Evolutionary conservation across 2,888 invertebrate species (phyloP).

Genomic region (Ormia ochracea): DNA sequence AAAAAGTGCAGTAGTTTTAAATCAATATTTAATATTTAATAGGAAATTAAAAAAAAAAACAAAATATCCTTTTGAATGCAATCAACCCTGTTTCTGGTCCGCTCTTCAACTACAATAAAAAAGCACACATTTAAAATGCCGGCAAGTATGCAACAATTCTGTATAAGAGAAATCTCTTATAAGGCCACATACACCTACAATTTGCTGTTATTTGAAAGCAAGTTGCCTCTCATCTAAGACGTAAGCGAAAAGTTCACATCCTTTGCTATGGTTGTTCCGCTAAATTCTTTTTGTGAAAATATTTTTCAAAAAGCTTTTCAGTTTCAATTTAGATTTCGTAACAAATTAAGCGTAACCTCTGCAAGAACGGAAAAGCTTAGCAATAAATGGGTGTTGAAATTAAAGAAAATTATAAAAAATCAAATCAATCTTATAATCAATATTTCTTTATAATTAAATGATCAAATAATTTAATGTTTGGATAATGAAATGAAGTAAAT

Average conservation of each 20-base stretch:
- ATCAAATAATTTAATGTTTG: no score
- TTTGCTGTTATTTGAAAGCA: slow-evolving; percentile 19
- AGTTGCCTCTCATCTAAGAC: neutral
- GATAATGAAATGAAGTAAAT: no score
- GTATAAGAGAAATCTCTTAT: slow-evolving; percentile 7
- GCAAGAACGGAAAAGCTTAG: slow-evolving; percentile 10
- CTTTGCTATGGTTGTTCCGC: slow-evolving; percentile 52
- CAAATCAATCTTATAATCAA: no score
- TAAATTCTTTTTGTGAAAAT: neutral
- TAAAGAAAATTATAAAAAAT: neutral
- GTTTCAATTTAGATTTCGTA: slow-evolving; percentile 60
- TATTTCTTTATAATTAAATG: no score
- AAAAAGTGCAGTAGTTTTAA: no score
- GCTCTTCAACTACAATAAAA: neutral
- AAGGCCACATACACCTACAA: neutral
- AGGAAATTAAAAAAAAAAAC: neutral
- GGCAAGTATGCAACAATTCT: slow-evolving; percentile 60
- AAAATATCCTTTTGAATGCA: neutral
- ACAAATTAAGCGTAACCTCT: slow-evolving; percentile 52
- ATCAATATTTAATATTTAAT: slow-evolving; percentile 9
- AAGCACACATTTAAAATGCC: slow-evolving; percentile 32
- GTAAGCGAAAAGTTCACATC: slow-evolving; percentile 31
- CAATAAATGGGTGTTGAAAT: slow-evolving; percentile 2
- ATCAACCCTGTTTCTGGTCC: neutral
- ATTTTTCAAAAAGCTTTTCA: slow-evolving; percentile 54